Evolutionary conservation across 2,113 vertebrate species (phyloP).

Genomic region (Grallaria varia): DNA sequence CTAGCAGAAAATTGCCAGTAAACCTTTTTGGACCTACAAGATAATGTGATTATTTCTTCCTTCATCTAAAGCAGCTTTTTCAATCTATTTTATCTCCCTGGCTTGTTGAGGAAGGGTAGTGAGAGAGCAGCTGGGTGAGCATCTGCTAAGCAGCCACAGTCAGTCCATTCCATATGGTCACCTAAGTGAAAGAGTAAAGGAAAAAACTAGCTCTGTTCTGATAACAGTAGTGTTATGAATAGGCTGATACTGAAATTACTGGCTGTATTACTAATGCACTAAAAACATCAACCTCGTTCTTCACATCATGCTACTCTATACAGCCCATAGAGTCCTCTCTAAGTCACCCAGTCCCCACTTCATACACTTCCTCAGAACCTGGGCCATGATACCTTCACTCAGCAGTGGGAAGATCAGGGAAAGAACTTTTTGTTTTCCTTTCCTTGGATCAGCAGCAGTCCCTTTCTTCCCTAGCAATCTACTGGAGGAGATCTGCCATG

Average conservation of each 20-base stretch:
- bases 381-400: background rate
- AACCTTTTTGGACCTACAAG: background rate
- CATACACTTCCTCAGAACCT: background rate
- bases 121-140: background rate
- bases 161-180: background rate
- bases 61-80: background rate
- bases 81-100: background rate
- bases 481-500: background rate
- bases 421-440: background rate
- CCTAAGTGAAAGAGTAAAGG: background rate
- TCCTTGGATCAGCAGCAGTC: background rate
- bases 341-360: background rate
- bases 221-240: background rate
- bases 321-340: background rate
- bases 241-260: background rate
- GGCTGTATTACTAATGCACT: background rate
- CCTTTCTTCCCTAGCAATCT: background rate
- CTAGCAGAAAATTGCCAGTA: background rate
- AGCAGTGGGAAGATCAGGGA: background rate
- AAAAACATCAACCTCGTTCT: background rate
- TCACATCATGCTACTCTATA: background rate
- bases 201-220: background rate
- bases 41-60: background rate
- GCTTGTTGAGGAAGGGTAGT: background rate
- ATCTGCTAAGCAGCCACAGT: background rate